These are phyloP conservation scores for Conistra vaccinii DNA, from an alignment of 2,888 invertebrate species.

Conservation along the genomic window DNA sequence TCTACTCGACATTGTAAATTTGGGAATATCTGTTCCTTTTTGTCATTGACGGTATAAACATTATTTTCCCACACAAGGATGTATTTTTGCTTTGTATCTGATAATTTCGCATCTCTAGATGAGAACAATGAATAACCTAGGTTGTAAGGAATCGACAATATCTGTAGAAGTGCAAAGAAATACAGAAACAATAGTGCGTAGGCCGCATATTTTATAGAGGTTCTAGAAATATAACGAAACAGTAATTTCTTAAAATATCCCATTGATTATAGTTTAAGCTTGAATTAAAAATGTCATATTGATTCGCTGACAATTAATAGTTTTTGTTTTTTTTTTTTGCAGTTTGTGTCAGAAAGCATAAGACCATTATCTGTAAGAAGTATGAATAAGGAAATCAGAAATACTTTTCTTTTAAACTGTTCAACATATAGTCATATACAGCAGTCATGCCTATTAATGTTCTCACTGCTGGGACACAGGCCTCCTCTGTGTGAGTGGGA, in stretches of 20 bases:
- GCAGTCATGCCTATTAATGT: no score
- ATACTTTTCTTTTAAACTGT: not conserved
- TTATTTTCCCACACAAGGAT: constrained; percentile 70
- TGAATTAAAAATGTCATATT: constrained; percentile 6
- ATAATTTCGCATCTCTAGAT: not conserved
- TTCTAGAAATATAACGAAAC: constrained; percentile 23
- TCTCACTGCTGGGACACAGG: no score
- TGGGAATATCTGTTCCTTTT: constrained; percentile 34
- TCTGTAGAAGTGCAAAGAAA: constrained; percentile 17
- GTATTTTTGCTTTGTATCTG: constrained; percentile 53
- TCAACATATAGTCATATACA: no score
- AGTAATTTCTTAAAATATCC: constrained; percentile 42
- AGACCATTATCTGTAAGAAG: not conserved
- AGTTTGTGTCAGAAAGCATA: not conserved
- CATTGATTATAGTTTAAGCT: constrained; percentile 11
- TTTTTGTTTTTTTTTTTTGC: not conserved
- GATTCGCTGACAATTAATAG: not conserved
- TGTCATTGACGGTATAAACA: constrained; percentile 33
- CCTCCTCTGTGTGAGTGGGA: no score
- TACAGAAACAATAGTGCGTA: constrained; percentile 26
- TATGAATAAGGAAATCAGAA: not conserved
- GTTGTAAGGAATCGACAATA: constrained; percentile 15
- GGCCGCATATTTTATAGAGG: constrained; percentile 30
- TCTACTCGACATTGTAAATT: constrained; percentile 66
- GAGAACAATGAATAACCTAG: constrained; percentile 12